phyloP scores from a whole-genome alignment of 2,797 vertebrate species.

The Tolypeutes matacus region DNA sequence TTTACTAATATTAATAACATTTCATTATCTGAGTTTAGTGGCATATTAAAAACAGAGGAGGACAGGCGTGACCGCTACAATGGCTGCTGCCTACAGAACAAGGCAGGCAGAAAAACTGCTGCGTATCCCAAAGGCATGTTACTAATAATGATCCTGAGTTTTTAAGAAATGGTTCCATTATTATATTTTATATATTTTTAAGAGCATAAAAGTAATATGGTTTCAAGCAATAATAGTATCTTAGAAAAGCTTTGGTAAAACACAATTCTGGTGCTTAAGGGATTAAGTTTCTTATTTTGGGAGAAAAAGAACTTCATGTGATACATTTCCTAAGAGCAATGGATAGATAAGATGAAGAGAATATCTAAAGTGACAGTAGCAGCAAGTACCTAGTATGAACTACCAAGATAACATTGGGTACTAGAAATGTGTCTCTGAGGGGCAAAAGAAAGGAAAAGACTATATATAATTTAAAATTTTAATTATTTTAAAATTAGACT shows the following conservation, averaged over 20 bases:
- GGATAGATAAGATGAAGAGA: neutral
- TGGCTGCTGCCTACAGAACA: neutral
- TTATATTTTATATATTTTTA: neutral
- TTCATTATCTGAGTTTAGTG: neutral
- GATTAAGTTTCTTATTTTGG: neutral
- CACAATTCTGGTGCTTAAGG: neutral
- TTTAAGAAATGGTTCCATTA: neutral
- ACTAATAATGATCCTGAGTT: neutral
- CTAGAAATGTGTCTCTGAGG: constrained; percentile 3
- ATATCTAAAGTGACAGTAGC: neutral
- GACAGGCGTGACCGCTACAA: neutral
- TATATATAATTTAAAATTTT: neutral
- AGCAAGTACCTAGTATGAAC: neutral
- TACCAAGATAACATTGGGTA: neutral
- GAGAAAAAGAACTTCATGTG: neutral
- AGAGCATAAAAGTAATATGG: neutral
- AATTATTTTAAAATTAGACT: constrained; percentile 19
- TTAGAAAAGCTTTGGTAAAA: neutral
- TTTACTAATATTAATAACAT: neutral
- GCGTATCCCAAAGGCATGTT: neutral
- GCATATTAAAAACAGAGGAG: neutral
- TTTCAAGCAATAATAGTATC: neutral
- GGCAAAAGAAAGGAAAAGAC: constrained; percentile 15
- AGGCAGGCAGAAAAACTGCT: neutral
- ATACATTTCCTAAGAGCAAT: neutral